A percentile compares a stretch with the other conserved stretches of the same genome.
These are phyloP conservation scores for Osmerus mordax DNA, from an alignment of 2,113 vertebrate genomes.

Conservation along the genomic window DNA sequence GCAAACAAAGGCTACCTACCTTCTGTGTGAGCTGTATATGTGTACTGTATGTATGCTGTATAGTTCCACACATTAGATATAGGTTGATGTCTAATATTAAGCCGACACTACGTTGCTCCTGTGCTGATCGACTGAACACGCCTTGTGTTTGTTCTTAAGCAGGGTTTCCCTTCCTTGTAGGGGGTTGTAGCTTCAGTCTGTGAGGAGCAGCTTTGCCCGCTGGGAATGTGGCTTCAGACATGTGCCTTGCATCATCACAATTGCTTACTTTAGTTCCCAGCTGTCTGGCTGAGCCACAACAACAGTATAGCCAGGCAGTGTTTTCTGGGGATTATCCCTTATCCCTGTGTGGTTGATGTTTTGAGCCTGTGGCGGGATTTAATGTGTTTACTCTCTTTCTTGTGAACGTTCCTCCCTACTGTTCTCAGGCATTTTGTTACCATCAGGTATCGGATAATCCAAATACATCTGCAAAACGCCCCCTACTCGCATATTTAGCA, in stretches of 20 bases:
- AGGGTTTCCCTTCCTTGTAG: background rate
- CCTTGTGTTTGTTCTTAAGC: background rate
- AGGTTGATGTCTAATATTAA: background rate
- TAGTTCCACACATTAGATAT: background rate
- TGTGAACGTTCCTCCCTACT: background rate
- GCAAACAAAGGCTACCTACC: too few species aligned
- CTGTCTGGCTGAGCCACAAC: background rate
- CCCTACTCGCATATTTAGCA: too few species aligned
- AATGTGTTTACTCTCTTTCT: background rate
- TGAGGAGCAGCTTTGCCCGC: background rate
- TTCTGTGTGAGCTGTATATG: too few species aligned
- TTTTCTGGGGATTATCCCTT: slow-evolving; percentile 11
- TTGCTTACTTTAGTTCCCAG: slow-evolving; percentile 10
- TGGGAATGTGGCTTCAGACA: background rate
- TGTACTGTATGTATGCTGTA: too few species aligned
- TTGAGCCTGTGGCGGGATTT: too few species aligned
- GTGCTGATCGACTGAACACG: background rate
- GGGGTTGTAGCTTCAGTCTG: background rate
- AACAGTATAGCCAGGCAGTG: background rate
- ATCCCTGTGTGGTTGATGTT: background rate
- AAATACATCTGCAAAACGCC: too few species aligned
- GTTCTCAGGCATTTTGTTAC: too few species aligned
- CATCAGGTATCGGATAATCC: too few species aligned
- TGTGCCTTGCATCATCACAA: slow-evolving; percentile 12
- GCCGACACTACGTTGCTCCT: too few species aligned